phyloP scores from a whole-genome alignment of 2,888 invertebrate genomes.

The Caenorhabditis uteleia region DNA sequence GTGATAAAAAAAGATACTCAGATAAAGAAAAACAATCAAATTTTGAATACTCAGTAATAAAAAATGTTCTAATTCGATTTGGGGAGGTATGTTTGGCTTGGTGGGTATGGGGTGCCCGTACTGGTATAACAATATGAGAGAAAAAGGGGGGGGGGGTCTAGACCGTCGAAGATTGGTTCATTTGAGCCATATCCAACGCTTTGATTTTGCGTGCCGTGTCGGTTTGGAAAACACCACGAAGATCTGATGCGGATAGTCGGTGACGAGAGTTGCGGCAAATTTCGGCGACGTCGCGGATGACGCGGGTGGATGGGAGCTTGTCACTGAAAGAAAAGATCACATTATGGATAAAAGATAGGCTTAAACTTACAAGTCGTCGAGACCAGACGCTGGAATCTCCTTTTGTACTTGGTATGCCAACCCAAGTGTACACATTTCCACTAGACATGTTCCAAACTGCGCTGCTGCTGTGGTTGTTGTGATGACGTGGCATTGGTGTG shows the following conservation, averaged over 20 bases:
- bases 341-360: too few species aligned
- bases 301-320: conserved; percentile 20
- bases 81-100: too few species aligned
- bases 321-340: conserved; percentile 31
- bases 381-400: conserved; percentile 27
- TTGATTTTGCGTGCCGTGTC: conserved; percentile 33
- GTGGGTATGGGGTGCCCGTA: too few species aligned
- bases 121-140: too few species aligned
- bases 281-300: conserved; percentile 27
- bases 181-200: conserved; percentile 30
- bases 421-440: conserved; percentile 42
- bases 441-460: conserved; percentile 47
- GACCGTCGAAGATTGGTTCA: too few species aligned
- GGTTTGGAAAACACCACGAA: conserved; percentile 30
- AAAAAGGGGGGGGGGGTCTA: too few species aligned
- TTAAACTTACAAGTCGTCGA: conserved; percentile 36
- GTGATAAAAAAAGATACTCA: too few species aligned
- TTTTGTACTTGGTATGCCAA: conserved; percentile 21
- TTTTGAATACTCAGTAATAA: too few species aligned
- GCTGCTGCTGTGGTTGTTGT: too few species aligned
- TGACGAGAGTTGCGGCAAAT: conserved; percentile 24
- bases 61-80: too few species aligned
- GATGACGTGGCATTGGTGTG: too few species aligned
- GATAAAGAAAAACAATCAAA: too few species aligned
- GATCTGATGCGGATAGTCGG: conserved; percentile 32